Evolutionary conservation across 1,140 invertebrate genomes (phyloP).

Genomic region (Popillia japonica): DNA sequence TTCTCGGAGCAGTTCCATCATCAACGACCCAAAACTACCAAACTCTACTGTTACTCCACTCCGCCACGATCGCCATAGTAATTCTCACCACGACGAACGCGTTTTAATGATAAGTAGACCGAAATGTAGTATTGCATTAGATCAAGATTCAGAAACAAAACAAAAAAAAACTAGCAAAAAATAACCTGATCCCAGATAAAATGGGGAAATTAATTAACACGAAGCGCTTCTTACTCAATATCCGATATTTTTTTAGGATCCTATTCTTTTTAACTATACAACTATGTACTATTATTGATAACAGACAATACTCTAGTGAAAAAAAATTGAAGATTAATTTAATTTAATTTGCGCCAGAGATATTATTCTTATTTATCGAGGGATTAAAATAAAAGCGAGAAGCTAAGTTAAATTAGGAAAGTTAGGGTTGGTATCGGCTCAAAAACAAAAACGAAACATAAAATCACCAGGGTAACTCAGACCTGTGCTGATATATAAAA

Average conservation of each 20-base stretch:
- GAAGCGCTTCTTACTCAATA: background rate
- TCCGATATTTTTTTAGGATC: slow-evolving; percentile 11
- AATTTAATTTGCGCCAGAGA: slow-evolving; percentile 28
- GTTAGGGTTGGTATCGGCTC: background rate
- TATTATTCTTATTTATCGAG: background rate
- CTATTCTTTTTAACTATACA: background rate
- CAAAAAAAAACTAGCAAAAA: background rate
- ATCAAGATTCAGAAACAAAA: background rate
- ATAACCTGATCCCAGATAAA: background rate
- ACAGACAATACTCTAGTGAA: slow-evolving; percentile 16
- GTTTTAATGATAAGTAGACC: slow-evolving; percentile 5
- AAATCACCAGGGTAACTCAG: background rate
- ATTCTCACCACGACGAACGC: background rate
- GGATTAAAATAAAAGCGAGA: background rate
- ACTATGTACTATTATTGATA: background rate
- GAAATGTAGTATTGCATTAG: slow-evolving; percentile 11
- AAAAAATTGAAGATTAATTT: no score
- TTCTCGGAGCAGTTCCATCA: slow-evolving; percentile 47
- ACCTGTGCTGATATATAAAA: background rate
- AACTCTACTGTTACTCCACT: background rate
- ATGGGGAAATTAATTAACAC: background rate
- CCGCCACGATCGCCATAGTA: background rate
- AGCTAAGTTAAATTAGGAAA: background rate
- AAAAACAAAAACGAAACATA: background rate
- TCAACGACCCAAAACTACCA: background rate